Evolutionary conservation across 2,113 vertebrate genomes (phyloP).

Genomic region (Saguinus imperator): DNA sequence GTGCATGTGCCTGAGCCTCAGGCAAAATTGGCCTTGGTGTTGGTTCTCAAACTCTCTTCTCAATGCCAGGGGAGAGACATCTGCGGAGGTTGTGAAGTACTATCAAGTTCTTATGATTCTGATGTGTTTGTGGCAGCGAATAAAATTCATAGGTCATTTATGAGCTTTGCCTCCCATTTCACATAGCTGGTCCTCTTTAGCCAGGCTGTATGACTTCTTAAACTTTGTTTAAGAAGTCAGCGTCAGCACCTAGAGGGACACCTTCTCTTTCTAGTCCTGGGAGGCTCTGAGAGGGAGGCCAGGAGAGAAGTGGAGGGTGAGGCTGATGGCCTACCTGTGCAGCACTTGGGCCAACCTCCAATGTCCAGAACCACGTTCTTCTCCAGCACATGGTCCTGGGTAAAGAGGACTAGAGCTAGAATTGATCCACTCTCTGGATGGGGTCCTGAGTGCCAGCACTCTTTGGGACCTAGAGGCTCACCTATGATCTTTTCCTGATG

Average conservation of each 20-base stretch:
- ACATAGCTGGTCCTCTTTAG: constrained; percentile 15
- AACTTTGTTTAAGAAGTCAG: neutral
- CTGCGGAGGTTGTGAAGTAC: neutral
- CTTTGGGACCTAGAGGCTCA: neutral
- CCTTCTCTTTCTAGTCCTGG: neutral
- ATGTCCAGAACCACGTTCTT: neutral
- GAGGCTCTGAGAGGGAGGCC: neutral
- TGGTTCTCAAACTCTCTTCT: neutral
- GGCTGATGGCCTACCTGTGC: neutral
- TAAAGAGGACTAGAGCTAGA: neutral
- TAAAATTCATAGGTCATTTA: constrained; percentile 28
- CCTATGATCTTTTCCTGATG: neutral
- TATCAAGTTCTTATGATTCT: constrained; percentile 39
- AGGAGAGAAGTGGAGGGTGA: neutral
- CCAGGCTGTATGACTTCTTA: no score
- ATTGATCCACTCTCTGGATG: neutral
- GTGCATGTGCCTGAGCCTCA: neutral
- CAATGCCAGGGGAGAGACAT: neutral
- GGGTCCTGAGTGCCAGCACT: neutral
- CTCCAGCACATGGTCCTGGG: neutral
- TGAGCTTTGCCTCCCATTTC: neutral
- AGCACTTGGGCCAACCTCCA: neutral
- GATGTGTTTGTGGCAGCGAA: constrained; percentile 39
- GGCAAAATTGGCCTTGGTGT: neutral
- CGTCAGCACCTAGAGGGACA: neutral